Percentiles rank a stretch among this genome's conserved stretches.
These are phyloP conservation scores for Gerris lacustris DNA, from an alignment of 2,888 invertebrate species.

Conservation along the genomic window DNA sequence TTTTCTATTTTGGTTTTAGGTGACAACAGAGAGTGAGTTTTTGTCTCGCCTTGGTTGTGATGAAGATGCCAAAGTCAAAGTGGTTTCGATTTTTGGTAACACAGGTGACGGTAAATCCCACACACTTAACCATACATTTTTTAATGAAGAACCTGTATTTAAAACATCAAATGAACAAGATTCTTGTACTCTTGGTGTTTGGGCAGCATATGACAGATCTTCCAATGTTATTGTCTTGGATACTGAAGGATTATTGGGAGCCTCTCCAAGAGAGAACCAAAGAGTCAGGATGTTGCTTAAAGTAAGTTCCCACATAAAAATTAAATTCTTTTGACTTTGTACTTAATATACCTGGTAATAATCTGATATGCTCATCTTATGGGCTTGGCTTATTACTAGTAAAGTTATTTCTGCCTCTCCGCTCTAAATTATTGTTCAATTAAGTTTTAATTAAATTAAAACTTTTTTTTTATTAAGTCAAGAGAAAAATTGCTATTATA, in stretches of 20 bases:
- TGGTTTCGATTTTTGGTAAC: conserved; percentile 71
- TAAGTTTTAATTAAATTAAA: no score
- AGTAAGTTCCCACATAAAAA: conserved; percentile 33
- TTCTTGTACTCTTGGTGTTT: conserved; percentile 64
- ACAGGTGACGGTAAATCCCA: conserved; percentile 73
- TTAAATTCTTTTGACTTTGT: no score
- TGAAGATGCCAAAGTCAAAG: conserved; percentile 51
- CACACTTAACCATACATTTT: conserved; percentile 58
- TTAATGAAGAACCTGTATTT: conserved; percentile 47
- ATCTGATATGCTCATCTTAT: no score
- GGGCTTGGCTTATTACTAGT: no score
- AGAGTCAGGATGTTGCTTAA: conserved; percentile 58
- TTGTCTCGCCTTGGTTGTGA: conserved; percentile 40
- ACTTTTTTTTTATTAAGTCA: no score
- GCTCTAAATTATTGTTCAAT: no score
- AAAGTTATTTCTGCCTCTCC: no score
- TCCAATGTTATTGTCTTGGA: conserved; percentile 58
- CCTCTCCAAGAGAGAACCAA: conserved; percentile 47
- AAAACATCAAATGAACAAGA: conserved; percentile 52
- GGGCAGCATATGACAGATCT: conserved; percentile 58
- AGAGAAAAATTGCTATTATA: no score
- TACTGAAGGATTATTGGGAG: conserved; percentile 64
- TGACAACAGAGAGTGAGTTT: conserved; percentile 45
- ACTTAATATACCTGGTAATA: no score
- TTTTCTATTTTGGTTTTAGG: conserved; percentile 28